Evolutionary conservation across 2,797 vertebrate species (phyloP), one percentile per base, ranked within the genome.

Genomic region (Scolopax rusticola): DNA sequence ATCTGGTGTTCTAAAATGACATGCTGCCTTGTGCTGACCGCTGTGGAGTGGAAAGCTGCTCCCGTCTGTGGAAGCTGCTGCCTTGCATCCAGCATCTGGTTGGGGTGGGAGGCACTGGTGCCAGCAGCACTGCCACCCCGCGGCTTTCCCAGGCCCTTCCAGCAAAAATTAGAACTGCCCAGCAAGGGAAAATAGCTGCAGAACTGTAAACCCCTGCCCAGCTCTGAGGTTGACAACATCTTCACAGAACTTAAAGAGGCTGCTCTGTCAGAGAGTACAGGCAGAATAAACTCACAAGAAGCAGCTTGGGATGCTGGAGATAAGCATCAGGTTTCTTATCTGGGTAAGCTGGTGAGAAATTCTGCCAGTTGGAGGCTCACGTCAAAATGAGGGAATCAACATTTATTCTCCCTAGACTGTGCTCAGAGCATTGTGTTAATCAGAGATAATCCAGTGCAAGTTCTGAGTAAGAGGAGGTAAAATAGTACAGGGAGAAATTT

Each of bases 1-100:
- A 61, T 51, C 32, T 28, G 5, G 33, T 64, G 33, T 83, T 61
- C 50, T 90, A 38, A 74, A 90, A 75, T 28, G 19, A 32, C 9
- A 6, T 32, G 19, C 33, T 27, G 15, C 56, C 38, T 77, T 48
- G 11, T 41, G 59, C 21, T 54, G 59, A 24, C 40, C 4, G 4
- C 14, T 16, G 12, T 1, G 1, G 28, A 30, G n/a, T 0, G 1
- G 28, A 59, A 60, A 68, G 36, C 12, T 24, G 24, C 33, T 60
- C 27, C 32, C 1, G 0, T 8, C 69, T 1, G 0, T 65, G 20
- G 14, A n/a, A 23, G 19, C 40, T 71, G 10, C 47, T 60, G 36
- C 51, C 41, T 51, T 33, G 24, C 76, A 51, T 24, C 5, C 15
- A 8, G 50, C 2, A 1, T 23, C 43, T 53, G n/a, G 15, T 40